Conservation (phyloP, 2,797 vertebrate species). For the Arctocebus calabarensis region DNA sequence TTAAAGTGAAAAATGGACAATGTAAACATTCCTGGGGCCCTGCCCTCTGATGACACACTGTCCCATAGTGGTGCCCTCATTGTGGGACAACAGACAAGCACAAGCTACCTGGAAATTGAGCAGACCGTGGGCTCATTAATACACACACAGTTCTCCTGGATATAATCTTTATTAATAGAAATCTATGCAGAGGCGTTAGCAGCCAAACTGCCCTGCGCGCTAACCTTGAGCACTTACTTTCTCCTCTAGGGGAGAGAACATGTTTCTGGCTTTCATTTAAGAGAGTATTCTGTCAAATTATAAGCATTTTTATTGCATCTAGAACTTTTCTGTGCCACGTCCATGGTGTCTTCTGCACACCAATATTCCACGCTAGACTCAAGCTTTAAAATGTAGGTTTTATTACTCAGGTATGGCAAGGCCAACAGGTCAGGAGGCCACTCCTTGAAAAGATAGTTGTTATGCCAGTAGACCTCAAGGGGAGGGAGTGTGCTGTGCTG, state of each 20-base stretch:
- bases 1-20: background rate
- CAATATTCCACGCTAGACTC: background rate
- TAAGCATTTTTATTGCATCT: slow-evolving; percentile 25
- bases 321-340: background rate
- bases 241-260: background rate
- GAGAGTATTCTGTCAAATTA: slow-evolving; percentile 5
- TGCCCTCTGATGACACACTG: background rate
- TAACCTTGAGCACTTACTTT: background rate
- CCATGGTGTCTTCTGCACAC: background rate
- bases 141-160: background rate
- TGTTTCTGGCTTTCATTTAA: background rate
- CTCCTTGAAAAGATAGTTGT: background rate
- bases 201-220: background rate
- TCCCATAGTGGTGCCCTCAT: accelerated
- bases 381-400: background rate
- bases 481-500: too few relatives aligned
- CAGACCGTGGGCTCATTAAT: background rate
- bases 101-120: background rate
- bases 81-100: background rate
- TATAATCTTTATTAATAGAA: background rate
- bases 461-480: background rate
- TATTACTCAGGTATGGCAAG: background rate
- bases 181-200: background rate
- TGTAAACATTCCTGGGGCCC: background rate
- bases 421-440: background rate